Percentiles rank a stretch among this genome's conserved stretches.
These are phyloP conservation scores for Antigone vipio DNA, from an alignment of 2,113 vertebrate genomes.

Conservation along the genomic window DNA sequence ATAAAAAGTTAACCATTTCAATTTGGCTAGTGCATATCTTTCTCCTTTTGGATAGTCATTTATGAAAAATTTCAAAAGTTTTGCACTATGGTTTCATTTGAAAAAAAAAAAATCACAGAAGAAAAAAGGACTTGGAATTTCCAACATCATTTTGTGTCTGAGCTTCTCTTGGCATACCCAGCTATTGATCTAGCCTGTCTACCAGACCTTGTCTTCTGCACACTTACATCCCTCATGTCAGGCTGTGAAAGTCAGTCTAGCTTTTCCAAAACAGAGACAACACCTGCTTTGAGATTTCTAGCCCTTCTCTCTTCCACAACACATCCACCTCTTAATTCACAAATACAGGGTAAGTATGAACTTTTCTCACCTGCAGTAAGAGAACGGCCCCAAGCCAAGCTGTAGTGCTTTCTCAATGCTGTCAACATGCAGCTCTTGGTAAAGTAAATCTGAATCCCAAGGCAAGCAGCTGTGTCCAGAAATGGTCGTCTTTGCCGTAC, in stretches of 20 bases:
- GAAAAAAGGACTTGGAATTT: background rate
- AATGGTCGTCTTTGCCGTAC: slow-evolving; percentile 67
- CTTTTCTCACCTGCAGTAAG: slow-evolving; percentile 88
- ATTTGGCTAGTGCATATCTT: background rate
- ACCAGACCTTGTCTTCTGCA: background rate
- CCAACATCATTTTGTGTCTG: background rate
- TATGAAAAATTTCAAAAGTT: background rate
- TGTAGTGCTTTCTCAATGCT: slow-evolving; percentile 58
- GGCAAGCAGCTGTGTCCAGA: slow-evolving; percentile 83
- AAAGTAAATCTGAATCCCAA: slow-evolving; percentile 89
- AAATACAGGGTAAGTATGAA: background rate
- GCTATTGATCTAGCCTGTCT: background rate
- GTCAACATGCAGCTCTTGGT: slow-evolving; percentile 80
- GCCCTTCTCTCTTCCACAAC: background rate
- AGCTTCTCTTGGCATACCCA: background rate
- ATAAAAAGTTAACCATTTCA: background rate
- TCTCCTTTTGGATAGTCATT: background rate
- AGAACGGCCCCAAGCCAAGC: slow-evolving; percentile 83
- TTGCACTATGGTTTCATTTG: background rate
- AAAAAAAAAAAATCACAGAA: background rate
- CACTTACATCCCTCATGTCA: background rate
- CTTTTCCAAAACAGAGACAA: background rate
- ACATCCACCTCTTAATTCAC: too few species aligned
- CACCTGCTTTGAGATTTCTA: background rate
- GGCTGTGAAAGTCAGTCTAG: background rate